Evolutionary conservation across 2,888 invertebrate species (phyloP), one percentile per base, ranked within the genome.

Genomic region (Ephialtes manifestator): DNA sequence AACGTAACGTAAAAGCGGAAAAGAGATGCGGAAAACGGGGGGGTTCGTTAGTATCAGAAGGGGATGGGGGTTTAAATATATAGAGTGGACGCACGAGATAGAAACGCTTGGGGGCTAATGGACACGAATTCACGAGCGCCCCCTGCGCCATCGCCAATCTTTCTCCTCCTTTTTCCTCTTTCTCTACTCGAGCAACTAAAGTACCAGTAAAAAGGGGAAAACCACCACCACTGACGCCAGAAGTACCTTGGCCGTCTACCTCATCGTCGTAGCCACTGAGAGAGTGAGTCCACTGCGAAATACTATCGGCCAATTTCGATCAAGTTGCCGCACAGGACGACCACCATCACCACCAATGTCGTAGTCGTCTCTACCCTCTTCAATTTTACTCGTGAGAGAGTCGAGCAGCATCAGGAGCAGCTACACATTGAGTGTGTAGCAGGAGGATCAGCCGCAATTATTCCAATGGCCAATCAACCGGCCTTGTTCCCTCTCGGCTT

Each of bases 391-490:
- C 76, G 46, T 46, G 65, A 68, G 46, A 68, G n/a, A 5, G 10
- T 1, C 24, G 55, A 20, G 24, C 35, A 55, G 24, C 28, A 20
- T 10, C 35, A 4, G 65, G 53, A 24, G 35, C 75, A 71, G 55
- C 65, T 39, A 68, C 46, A 75, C 43, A 86, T 81, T 78, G 84
- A 86, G 81, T 74, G 88, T 86, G 83, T 81, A 87, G 87, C 87
- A 86, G 81, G 80, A 86, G 85, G 83, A 84, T 85, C 77, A 88
- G 87, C 80, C 83, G 87, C 90, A 91, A 91, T 91, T 90, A 91
- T 90, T 87, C 85, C 87, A 85, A 88, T 88, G 89, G 89, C 91
- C 90, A 92, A 92, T 92, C 92, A 92, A 88, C 78, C 86, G 85
- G 85, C 88, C 89, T 91, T 92, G 89, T 90, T 88, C 85, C 86